phyloP scores from a whole-genome alignment of 2,888 invertebrate genomes.

The Phaonia tiefii region DNA sequence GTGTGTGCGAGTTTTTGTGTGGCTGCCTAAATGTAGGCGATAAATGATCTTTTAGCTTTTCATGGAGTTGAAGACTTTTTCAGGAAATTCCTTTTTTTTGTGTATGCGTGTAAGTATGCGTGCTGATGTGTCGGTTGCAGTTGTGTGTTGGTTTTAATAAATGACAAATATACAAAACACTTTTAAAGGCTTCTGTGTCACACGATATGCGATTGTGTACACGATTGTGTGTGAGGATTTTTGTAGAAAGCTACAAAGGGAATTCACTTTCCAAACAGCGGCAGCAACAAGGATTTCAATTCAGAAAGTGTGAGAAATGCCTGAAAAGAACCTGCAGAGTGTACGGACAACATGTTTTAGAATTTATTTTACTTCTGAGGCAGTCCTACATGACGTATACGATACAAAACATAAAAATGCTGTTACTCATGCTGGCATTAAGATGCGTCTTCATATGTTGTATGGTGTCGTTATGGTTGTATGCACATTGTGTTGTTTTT shows the following conservation, averaged over 20 bases:
- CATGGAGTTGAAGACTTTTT: neutral
- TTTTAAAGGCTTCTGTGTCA: conserved; percentile 17
- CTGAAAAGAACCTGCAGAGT: too few species aligned
- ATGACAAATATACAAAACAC: conserved; percentile 9
- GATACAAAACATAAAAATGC: conserved; percentile 44
- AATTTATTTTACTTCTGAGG: conserved; percentile 54
- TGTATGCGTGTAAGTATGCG: neutral
- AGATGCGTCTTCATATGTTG: conserved; percentile 4
- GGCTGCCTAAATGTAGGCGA: neutral
- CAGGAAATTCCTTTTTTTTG: neutral
- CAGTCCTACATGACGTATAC: conserved; percentile 38
- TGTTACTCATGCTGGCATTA: conserved; percentile 39
- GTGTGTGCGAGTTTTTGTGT: too few species aligned
- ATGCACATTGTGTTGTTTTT: neutral
- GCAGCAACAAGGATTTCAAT: conserved; percentile 1
- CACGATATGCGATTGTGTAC: neutral
- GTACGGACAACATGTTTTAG: conserved; percentile 15
- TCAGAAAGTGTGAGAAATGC: too few species aligned
- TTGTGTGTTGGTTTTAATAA: neutral
- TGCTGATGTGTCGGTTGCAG: neutral
- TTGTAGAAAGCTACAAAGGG: conserved; percentile 9
- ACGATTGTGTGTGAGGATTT: neutral
- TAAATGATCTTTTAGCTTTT: conserved; percentile 25
- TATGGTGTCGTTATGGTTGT: neutral
- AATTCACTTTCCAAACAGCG: neutral